These are phyloP conservation scores for Podotricha telesiphe DNA, from an alignment of 2,888 invertebrate species.

Conservation along the genomic window DNA sequence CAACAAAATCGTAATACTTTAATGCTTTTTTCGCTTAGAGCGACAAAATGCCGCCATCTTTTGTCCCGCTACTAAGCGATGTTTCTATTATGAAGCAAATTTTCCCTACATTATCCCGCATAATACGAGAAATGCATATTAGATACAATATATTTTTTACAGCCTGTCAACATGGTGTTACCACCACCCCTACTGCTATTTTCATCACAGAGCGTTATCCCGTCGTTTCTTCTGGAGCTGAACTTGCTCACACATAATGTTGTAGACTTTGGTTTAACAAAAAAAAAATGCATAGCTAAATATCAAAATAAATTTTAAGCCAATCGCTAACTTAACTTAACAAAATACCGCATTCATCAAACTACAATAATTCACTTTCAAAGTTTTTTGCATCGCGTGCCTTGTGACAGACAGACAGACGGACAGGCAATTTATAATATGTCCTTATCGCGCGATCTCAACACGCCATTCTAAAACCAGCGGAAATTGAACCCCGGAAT, in stretches of 20 bases:
- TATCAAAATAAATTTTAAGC: no score
- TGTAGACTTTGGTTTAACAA: no score
- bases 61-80: background rate
- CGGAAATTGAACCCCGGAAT: conserved; percentile 46
- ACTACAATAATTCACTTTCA: conserved; percentile 27
- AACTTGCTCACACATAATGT: no score
- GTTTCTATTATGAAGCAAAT: background rate
- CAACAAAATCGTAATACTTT: background rate
- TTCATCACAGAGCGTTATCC: no score
- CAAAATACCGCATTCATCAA: conserved; percentile 32
- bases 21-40: background rate
- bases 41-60: background rate
- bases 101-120: background rate
- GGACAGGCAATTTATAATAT: conserved; percentile 82
- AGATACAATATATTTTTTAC: no score
- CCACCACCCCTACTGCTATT: no score
- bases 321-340: background rate
- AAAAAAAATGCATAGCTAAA: no score
- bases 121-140: no score
- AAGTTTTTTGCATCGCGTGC: conserved; percentile 81
- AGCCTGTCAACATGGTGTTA: no score
- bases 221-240: no score
- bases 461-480: conserved; percentile 55
- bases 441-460: conserved; percentile 75
- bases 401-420: conserved; percentile 78